These are phyloP conservation scores for Heliconius hermathena DNA, from an alignment of 1,140 invertebrate species.

Conservation along the genomic window DNA sequence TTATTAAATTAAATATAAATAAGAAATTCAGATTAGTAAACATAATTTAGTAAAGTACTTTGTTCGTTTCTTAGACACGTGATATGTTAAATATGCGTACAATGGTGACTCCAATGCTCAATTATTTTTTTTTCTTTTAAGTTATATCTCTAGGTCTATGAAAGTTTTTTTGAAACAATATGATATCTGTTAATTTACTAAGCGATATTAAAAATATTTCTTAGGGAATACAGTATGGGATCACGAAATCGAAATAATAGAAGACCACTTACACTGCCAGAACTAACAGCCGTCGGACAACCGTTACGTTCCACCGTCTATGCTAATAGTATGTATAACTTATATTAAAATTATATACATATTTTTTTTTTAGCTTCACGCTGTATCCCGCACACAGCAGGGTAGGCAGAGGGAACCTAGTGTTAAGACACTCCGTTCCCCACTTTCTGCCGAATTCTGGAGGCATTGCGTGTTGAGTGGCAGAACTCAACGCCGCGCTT, in stretches of 20 bases:
- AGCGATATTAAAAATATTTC: conserved; percentile 19
- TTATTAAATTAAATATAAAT: too few species aligned
- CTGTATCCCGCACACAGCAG: too few species aligned
- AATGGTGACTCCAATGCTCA: not conserved
- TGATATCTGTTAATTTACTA: too few species aligned
- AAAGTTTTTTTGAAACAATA: not conserved
- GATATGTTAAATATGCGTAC: not conserved
- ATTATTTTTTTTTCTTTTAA: not conserved
- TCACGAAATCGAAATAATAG: conserved; percentile 55
- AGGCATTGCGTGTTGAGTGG: too few species aligned
- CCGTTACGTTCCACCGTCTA: conserved; percentile 66
- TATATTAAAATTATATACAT: conserved; percentile 17
- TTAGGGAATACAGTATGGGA: conserved; percentile 63
- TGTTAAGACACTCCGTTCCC: too few species aligned
- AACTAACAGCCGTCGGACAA: conserved; percentile 57
- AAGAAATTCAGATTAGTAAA: too few species aligned
- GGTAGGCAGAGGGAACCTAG: too few species aligned
- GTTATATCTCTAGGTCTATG: not conserved
- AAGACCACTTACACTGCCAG: conserved; percentile 68
- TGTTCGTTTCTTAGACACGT: too few species aligned
- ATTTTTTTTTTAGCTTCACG: too few species aligned
- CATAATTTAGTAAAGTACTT: too few species aligned
- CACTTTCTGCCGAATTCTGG: too few species aligned
- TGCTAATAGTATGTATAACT: conserved; percentile 61
- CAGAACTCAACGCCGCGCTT: too few species aligned